Base-by-base conservation (phyloP, 2,888 invertebrate species). In the Camptogramma bilineatum region DNA sequence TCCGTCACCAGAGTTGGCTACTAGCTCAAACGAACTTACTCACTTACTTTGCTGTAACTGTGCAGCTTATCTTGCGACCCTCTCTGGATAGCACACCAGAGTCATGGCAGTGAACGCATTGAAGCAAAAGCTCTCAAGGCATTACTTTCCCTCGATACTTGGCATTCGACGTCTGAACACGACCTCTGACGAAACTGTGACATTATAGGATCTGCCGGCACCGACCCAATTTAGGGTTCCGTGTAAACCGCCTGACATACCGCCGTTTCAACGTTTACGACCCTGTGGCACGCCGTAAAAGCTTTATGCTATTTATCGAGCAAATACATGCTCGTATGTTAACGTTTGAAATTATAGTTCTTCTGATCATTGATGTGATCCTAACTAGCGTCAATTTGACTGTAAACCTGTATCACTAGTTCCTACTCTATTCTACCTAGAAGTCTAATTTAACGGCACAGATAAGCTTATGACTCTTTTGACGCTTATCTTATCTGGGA, bases 211-310 rank as follows among this genome's bases (percentile, higher is more conserved):
- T 72, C 72, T 69, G 69, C 55, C 72, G 59, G 65, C 67, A 68
- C 65, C 81, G 84, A 87, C 85, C 85, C 79, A 84, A 79, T 87
- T 88, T 74, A 77, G 77, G 75, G 76, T 77, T 76, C 78, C 81
- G 78, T 81, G 83, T 81, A 76, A 1, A 28, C 28, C 69, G 74
- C 73, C 64, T 72, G 79, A 74, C 78, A 78, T 77, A 79, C 80
- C 82, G 73, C 78, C 81, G 74, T 82, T 83, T 74, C 70, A 66
- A 73, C 75, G 77, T 87, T 87, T 87, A 87, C 81, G 80, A 79
- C 77, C 69, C 70, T 78, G 71, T 71, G 74, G 76, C 82, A 83
- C 82, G 82, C 78, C 75, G 81, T 85, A 82, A 84, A 83, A 79
- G 78, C 75, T 83, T 81, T 78, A 80, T 79, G 77, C 74, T 77